Evolutionary conservation across 2,113 vertebrate genomes (phyloP).

Genomic region (Phoenicopterus ruber): DNA sequence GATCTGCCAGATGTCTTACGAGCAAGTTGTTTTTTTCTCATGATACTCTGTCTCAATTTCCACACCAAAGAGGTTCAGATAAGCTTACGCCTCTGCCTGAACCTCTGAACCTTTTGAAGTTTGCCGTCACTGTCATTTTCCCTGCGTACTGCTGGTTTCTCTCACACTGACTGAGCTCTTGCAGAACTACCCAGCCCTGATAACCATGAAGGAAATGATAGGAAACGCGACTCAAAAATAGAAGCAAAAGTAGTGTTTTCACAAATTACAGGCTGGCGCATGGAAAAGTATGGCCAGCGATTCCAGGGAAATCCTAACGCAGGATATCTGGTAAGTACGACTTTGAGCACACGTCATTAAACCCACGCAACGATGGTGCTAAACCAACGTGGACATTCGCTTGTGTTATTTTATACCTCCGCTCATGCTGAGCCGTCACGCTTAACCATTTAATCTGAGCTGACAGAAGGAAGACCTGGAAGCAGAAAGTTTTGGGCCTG

Average conservation of each 20-base stretch:
- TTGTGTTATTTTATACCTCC: neutral
- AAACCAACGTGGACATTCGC: neutral
- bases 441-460: neutral
- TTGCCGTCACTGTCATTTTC: neutral
- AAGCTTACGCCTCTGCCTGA: neutral
- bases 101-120: conserved; percentile 40
- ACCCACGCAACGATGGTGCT: accelerated
- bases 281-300: neutral
- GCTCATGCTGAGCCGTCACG: accelerated
- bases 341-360: neutral
- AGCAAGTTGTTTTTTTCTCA: neutral
- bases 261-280: conserved; percentile 2
- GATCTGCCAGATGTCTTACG: conserved; percentile 8
- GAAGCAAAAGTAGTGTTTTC: conserved; percentile 32
- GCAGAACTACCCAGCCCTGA: neutral
- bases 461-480: neutral
- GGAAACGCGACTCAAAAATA: neutral
- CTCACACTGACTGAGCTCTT: neutral
- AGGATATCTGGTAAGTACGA: neutral
- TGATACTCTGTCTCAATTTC: neutral
- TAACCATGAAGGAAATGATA: conserved; percentile 33
- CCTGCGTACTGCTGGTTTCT: neutral
- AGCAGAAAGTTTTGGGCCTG: neutral
- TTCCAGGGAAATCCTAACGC: neutral
- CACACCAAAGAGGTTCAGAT: conserved; percentile 31